A percentile compares a stretch with the other conserved stretches of the same genome.
Evolutionary conservation across 2,888 invertebrate genomes (phyloP).

Genomic region (Andrena marginata): DNA sequence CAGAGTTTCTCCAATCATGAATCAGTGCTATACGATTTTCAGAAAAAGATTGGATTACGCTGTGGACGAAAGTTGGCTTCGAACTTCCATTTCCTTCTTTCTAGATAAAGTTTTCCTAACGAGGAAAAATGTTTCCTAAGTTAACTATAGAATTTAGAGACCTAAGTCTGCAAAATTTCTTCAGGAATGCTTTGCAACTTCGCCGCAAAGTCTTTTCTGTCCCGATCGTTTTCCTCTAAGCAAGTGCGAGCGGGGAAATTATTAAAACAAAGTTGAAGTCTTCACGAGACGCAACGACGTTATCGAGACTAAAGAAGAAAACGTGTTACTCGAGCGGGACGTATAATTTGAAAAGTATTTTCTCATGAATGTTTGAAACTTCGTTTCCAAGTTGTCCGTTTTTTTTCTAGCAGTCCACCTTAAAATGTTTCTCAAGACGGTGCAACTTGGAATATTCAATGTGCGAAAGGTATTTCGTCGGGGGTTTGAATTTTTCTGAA

Average conservation of each 20-base stretch:
- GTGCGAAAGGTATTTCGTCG: conserved; percentile 32
- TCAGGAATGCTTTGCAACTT: conserved; percentile 22
- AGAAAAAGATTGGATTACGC: neutral
- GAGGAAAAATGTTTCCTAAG: conserved; percentile 3
- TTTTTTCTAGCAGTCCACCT: conserved; percentile 17
- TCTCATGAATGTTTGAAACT: conserved; percentile 25
- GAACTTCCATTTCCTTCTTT: neutral
- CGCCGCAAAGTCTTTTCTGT: neutral
- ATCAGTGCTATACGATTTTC: neutral
- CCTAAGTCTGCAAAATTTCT: neutral
- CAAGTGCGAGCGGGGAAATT: neutral
- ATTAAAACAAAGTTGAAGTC: conserved; percentile 10
- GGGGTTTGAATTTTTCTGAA: conserved; percentile 26
- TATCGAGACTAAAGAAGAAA: neutral
- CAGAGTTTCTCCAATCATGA: neutral
- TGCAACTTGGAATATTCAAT: conserved; percentile 26
- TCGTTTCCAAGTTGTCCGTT: neutral
- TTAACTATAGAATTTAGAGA: conserved; percentile 1
- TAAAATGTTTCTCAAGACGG: conserved; percentile 16
- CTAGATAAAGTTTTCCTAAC: conserved; percentile 3
- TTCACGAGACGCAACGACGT: neutral
- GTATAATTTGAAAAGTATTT: conserved; percentile 6
- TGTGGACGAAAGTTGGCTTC: neutral
- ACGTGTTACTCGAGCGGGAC: neutral
- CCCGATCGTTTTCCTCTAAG: neutral